Percentiles rank a stretch among this genome's conserved stretches.
Conservation (phyloP, 2,113 vertebrate species). For the Megaceryle torquata region DNA sequence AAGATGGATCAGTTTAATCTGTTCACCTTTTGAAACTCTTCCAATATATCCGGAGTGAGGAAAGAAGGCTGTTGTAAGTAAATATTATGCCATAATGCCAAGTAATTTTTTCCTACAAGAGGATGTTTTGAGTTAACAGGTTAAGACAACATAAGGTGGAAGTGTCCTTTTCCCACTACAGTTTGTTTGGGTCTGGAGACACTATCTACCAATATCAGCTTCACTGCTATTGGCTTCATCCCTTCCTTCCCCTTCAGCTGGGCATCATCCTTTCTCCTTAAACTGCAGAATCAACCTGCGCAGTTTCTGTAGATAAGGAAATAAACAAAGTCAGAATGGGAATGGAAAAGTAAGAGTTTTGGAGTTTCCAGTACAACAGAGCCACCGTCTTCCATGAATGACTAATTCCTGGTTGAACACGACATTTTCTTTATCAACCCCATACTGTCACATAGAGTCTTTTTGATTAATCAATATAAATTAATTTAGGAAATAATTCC, state of each 20-base stretch:
- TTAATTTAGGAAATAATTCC: background rate
- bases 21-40: background rate
- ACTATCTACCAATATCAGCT: background rate
- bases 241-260: background rate
- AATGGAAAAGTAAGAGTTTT: background rate
- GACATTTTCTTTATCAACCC: background rate
- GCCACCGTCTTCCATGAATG: background rate
- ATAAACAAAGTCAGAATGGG: background rate
- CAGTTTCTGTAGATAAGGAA: background rate
- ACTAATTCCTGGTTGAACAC: background rate
- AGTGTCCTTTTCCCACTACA: background rate
- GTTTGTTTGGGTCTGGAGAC: background rate
- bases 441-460: background rate
- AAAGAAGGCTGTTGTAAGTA: background rate
- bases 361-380: background rate
- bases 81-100: background rate
- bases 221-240: background rate
- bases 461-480: background rate
- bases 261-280: background rate
- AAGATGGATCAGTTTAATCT: background rate
- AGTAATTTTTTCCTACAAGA: background rate
- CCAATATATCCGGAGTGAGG: background rate
- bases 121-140: background rate
- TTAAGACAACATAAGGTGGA: background rate
- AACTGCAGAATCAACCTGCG: background rate